phyloP scores from a whole-genome alignment of 2,888 invertebrate genomes.

The Piscicola geometra region DNA sequence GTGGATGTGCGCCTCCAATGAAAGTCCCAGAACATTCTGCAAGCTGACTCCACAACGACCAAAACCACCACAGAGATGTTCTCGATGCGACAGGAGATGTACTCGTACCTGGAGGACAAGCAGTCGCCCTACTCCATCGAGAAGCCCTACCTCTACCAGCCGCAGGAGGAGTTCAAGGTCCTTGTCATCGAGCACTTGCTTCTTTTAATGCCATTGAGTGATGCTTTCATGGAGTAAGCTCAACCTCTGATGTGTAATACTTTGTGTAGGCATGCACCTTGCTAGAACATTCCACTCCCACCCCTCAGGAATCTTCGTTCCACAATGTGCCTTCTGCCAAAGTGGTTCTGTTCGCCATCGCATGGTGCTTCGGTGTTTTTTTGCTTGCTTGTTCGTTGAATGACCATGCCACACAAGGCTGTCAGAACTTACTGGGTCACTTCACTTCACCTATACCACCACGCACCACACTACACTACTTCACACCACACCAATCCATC shows the following conservation, averaged over 20 bases:
- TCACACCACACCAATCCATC: too few relatives aligned
- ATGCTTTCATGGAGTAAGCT: background rate
- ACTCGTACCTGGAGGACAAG: background rate
- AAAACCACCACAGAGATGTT: background rate
- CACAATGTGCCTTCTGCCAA: constrained; percentile 6
- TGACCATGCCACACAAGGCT: too few relatives aligned
- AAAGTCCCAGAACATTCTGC: too few relatives aligned
- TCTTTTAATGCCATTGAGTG: background rate
- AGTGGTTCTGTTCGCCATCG: constrained; percentile 24
- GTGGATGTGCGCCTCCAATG: too few relatives aligned
- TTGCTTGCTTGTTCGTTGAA: too few relatives aligned
- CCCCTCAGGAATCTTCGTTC: background rate
- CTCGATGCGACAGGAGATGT: background rate
- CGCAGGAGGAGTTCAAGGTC: background rate
- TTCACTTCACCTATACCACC: too few relatives aligned
- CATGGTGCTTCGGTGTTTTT: too few relatives aligned
- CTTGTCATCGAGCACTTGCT: background rate
- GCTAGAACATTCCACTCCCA: too few relatives aligned
- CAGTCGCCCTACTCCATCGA: background rate
- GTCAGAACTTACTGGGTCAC: too few relatives aligned
- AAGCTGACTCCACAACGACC: background rate
- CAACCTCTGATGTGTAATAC: too few relatives aligned
- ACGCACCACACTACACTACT: too few relatives aligned
- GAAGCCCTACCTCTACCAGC: constrained; percentile 15
- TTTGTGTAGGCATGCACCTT: too few relatives aligned